Evolutionary conservation across 2,113 vertebrate species (phyloP).

Genomic region (Laticauda laticaudata): DNA sequence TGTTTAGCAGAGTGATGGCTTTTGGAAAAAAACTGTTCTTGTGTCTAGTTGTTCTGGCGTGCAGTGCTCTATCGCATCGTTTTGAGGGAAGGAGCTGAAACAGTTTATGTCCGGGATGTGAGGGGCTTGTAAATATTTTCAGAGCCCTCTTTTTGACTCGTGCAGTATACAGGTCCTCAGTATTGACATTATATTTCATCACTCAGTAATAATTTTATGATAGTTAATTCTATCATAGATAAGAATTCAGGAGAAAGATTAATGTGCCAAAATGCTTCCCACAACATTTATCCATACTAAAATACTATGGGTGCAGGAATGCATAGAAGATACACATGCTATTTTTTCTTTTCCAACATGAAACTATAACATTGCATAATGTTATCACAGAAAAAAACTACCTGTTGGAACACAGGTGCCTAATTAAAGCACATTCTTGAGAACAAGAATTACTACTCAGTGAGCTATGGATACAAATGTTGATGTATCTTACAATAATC

Average conservation of each 20-base stretch:
- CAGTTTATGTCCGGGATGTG: no score
- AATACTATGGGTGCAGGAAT: slow-evolving; percentile 18
- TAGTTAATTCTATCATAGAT: slow-evolving; percentile 41
- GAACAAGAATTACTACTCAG: slow-evolving; percentile 59
- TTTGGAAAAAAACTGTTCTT: no score
- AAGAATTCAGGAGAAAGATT: slow-evolving; percentile 48
- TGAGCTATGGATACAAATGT: slow-evolving; percentile 49
- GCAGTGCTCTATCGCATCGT: no score
- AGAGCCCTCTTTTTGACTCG: no score
- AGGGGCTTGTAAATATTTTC: no score
- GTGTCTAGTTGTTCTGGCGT: no score
- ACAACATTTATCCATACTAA: background rate
- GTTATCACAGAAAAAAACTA: slow-evolving; percentile 51
- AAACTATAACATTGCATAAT: background rate
- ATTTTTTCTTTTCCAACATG: background rate
- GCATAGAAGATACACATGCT: background rate
- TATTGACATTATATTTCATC: background rate
- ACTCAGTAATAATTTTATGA: background rate
- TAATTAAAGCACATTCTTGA: slow-evolving; percentile 64
- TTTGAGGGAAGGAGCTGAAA: no score
- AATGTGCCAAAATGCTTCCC: slow-evolving; percentile 19
- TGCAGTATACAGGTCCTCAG: no score
- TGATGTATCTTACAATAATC: slow-evolving; percentile 50
- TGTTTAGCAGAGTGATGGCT: no score
- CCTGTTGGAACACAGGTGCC: slow-evolving; percentile 63